Conservation (phyloP, 2,113 vertebrate genomes). For the Sylvietta virens region DNA sequence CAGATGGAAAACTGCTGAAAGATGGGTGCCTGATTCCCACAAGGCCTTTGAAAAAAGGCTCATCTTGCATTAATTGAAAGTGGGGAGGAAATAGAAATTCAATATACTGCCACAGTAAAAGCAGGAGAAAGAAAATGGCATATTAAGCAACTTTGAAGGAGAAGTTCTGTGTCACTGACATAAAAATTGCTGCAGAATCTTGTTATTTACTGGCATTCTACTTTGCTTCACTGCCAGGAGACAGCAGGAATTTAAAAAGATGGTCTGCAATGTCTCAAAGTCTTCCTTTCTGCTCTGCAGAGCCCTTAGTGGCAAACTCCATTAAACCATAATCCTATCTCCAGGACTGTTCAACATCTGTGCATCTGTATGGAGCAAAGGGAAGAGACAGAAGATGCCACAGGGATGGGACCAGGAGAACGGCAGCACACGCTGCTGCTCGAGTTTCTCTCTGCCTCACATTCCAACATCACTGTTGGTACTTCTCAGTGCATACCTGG, state of each 20-base stretch:
- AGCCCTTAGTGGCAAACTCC: background rate
- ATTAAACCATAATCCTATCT: background rate
- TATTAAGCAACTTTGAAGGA: conserved; percentile 11
- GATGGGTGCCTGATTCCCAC: conserved; percentile 33
- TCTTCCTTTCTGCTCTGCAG: background rate
- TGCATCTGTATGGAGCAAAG: background rate
- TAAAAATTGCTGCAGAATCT: background rate
- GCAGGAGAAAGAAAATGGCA: background rate
- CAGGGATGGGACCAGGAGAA: background rate
- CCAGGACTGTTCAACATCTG: background rate
- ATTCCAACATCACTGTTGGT: background rate
- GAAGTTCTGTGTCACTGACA: conserved; percentile 1
- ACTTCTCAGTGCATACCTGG: background rate
- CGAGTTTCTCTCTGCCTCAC: background rate
- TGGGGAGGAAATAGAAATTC: background rate
- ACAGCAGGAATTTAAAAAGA: conserved; percentile 12
- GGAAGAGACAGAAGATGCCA: background rate
- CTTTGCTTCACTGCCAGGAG: background rate
- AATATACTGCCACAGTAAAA: background rate
- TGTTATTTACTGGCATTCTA: conserved; percentile 11
- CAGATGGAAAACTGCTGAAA: conserved; percentile 35
- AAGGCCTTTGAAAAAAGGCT: background rate
- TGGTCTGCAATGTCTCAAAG: background rate
- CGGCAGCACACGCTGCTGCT: rapidly evolving
- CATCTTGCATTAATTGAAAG: conserved; percentile 9